Percentiles rank a stretch among this genome's conserved stretches.
Conservation (phyloP, 2,888 invertebrate species). For the Drosophila mercatorum region DNA sequence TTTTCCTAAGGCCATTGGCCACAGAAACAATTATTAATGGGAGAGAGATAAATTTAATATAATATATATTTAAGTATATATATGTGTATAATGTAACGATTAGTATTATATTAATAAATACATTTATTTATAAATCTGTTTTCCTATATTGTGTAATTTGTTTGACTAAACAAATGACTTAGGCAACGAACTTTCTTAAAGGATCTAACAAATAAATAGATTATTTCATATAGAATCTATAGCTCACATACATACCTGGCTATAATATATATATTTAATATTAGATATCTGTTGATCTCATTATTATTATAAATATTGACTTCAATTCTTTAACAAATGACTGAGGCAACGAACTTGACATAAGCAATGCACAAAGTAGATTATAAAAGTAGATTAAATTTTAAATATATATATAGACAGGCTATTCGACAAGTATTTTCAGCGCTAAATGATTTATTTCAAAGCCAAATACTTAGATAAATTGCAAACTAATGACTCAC, state of each 20-base stretch:
- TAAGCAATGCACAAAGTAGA: neutral
- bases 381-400: neutral
- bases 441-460: neutral
- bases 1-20: conserved; percentile 60
- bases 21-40: neutral
- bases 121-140: neutral
- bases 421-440: too few species aligned
- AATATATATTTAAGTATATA: neutral
- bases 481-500: conserved; percentile 20
- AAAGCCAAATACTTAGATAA: neutral
- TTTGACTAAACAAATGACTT: conserved; percentile 16
- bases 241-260: neutral
- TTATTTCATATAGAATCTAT: neutral
- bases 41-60: neutral
- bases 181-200: conserved; percentile 43
- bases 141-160: neutral
- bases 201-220: neutral
- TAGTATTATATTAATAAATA: too few species aligned
- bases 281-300: neutral
- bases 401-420: neutral
- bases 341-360: conserved; percentile 48
- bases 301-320: neutral
- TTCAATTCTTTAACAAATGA: neutral
- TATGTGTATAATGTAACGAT: neutral
- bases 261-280: neutral